These are phyloP conservation scores for Octopus sinensis DNA, from an alignment of 1,140 invertebrate genomes.

Conservation along the genomic window DNA sequence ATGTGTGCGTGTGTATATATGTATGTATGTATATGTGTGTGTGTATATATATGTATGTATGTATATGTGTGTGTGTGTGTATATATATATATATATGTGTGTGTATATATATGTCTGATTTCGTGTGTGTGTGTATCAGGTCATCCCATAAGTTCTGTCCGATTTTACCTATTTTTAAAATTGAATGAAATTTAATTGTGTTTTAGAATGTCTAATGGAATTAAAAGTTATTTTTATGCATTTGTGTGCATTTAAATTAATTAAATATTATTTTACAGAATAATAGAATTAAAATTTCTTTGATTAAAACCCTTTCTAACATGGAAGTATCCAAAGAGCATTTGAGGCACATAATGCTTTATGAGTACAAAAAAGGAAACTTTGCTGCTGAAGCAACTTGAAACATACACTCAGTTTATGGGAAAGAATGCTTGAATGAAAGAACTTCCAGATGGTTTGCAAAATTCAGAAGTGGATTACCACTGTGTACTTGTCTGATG, in stretches of 20 bases:
- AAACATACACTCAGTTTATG: too few species aligned
- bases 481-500: too few species aligned
- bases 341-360: too few species aligned
- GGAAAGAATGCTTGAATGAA: too few species aligned
- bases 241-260: neutral
- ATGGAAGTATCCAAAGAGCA: too few species aligned
- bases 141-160: too few species aligned
- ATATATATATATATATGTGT: constrained; percentile 22
- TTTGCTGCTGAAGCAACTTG: too few species aligned
- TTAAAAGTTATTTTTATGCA: neutral
- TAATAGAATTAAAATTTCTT: neutral
- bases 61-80: constrained; percentile 19
- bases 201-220: neutral
- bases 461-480: too few species aligned
- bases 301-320: too few species aligned
- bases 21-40: constrained; percentile 16
- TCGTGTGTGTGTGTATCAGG: neutral
- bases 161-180: too few species aligned
- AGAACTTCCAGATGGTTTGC: too few species aligned
- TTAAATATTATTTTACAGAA: neutral
- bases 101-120: constrained; percentile 22
- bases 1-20: constrained; percentile 19
- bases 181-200: neutral
- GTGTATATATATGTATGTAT: constrained; percentile 24
- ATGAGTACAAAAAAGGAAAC: too few species aligned